phyloP scores from a whole-genome alignment of 2,113 vertebrate genomes.

The Loxodonta africana region DNA sequence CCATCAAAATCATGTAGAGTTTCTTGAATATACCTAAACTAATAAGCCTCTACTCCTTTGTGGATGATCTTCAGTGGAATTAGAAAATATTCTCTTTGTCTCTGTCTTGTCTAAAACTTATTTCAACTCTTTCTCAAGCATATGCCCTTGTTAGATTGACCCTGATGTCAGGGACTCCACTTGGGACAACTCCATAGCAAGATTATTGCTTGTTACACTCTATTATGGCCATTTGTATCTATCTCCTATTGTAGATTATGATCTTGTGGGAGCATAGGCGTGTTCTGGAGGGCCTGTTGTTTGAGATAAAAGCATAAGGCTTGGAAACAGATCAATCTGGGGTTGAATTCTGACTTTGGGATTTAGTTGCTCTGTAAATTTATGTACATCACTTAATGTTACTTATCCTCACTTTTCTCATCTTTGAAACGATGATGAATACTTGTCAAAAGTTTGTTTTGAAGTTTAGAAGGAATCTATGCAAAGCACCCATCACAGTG shows the following conservation, averaged over 20 bases:
- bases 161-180: neutral
- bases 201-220: neutral
- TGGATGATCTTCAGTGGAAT: neutral
- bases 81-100: neutral
- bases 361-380: neutral
- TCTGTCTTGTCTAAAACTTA: neutral
- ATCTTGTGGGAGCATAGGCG: neutral
- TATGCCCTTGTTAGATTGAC: too few relatives aligned
- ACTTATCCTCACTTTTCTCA: neutral
- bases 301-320: neutral
- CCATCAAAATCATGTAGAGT: neutral
- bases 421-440: neutral
- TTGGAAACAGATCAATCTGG: neutral
- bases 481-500: neutral
- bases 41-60: neutral
- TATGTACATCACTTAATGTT: neutral
- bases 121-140: neutral
- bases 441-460: neutral
- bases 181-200: neutral
- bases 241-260: neutral
- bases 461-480: neutral
- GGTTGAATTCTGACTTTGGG: neutral
- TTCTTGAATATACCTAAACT: neutral
- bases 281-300: neutral
- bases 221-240: neutral